A percentile compares a stretch with the other conserved stretches of the same genome.
Conservation (phyloP, 2,113 vertebrate genomes). For the Percina caprodes region DNA sequence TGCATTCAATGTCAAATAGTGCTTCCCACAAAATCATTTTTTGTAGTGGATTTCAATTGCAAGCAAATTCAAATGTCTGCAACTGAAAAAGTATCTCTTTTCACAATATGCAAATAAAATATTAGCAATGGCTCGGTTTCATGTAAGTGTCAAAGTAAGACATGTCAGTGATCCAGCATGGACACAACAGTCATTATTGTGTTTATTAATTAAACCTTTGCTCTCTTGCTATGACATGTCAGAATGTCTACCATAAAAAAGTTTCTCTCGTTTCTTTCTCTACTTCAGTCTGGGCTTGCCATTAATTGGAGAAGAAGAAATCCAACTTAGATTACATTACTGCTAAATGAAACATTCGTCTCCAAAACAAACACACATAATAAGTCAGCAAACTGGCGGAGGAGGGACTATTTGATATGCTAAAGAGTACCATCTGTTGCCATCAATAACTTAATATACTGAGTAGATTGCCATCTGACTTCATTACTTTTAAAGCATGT, state of each 20-base stretch:
- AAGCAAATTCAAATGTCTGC: background rate
- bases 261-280: background rate
- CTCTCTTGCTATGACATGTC: background rate
- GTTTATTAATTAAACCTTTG: background rate
- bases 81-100: background rate
- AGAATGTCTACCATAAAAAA: background rate
- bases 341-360: constrained; percentile 1
- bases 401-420: constrained; percentile 56
- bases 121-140: background rate
- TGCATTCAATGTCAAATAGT: constrained; percentile 18
- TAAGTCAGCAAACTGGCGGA: constrained; percentile 34
- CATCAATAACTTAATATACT: constrained; percentile 57
- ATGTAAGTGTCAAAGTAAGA: background rate
- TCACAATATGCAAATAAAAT: background rate
- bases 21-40: background rate
- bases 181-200: background rate
- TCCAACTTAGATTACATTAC: constrained; percentile 15
- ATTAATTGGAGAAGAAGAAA: constrained; percentile 21
- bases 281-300: background rate
- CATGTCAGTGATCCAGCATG: background rate
- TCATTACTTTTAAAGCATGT: constrained; percentile 65
- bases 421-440: constrained; percentile 65
- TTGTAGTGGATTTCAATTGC: background rate
- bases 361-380: constrained; percentile 49
- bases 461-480: constrained; percentile 55